Evolutionary conservation across 2,888 invertebrate species (phyloP).

Genomic region (Orthonychiurus folsomi): DNA sequence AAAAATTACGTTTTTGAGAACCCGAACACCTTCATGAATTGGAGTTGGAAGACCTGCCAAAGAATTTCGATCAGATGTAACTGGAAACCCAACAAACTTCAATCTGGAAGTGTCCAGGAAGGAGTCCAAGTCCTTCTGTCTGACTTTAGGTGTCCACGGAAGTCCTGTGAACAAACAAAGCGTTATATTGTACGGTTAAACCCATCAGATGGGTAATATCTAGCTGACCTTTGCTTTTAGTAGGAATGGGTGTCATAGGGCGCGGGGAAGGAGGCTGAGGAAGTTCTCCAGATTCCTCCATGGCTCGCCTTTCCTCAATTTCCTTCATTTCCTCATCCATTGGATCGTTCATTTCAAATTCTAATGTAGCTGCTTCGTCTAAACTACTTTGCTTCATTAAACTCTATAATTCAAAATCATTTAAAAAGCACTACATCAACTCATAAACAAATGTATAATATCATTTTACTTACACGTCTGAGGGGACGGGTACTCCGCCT

Average conservation of each 20-base stretch:
- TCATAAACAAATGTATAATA: not conserved
- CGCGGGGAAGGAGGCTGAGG: constrained; percentile 50
- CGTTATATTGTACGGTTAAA: constrained; percentile 21
- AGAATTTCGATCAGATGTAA: constrained; percentile 71
- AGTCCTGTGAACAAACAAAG: constrained; percentile 50
- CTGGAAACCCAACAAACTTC: constrained; percentile 92
- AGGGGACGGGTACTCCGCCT: constrained; percentile 62
- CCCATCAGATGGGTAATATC: constrained; percentile 4
- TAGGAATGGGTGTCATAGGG: constrained; percentile 48
- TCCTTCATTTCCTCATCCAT: constrained; percentile 46
- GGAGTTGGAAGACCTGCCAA: constrained; percentile 92
- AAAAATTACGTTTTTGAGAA: constrained; percentile 59
- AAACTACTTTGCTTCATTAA: constrained; percentile 87
- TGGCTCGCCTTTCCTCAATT: constrained; percentile 45
- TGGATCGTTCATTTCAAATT: constrained; percentile 56
- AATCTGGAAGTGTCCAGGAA: constrained; percentile 82
- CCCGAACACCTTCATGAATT: constrained; percentile 90
- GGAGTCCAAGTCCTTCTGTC: constrained; percentile 83
- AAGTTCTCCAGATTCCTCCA: constrained; percentile 46
- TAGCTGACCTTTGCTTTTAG: constrained; percentile 41
- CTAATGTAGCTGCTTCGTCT: constrained; percentile 71
- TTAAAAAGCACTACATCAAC: not conserved
- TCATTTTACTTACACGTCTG: constrained; percentile 52
- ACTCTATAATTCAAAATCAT: constrained; percentile 48
- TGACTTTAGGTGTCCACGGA: constrained; percentile 94